Percentiles rank a stretch among this genome's conserved stretches.
Conservation (phyloP, 1,140 invertebrate genomes). For the Procambarus virginalis region DNA sequence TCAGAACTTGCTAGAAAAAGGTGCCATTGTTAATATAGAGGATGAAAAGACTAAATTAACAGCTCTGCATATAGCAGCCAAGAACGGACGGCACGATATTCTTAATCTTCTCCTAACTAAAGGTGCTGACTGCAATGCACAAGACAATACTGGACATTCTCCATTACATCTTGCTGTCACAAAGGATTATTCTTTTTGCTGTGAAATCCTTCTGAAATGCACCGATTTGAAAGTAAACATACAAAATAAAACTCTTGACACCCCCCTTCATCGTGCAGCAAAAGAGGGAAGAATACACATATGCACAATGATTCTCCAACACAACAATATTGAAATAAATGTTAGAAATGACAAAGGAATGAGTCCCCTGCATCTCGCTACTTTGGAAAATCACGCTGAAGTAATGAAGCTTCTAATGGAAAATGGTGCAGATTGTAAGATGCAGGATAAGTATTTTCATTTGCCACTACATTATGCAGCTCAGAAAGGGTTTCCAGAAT, state of each 20-base stretch:
- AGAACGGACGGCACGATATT: conserved; percentile 9
- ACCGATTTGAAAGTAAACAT: conserved; percentile 21
- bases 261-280: conserved; percentile 33
- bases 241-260: conserved; percentile 25
- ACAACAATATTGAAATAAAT: neutral
- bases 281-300: conserved; percentile 23
- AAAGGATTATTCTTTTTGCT: conserved; percentile 25
- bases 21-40: neutral
- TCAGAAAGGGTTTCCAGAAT: conserved; percentile 48
- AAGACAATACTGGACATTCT: conserved; percentile 31
- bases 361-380: conserved; percentile 41
- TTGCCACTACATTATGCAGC: conserved; percentile 49
- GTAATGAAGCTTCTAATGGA: conserved; percentile 30
- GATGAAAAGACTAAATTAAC: conserved; percentile 41
- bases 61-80: conserved; percentile 39
- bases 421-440: conserved; percentile 39
- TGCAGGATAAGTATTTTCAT: conserved; percentile 37
- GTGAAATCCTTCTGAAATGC: conserved; percentile 21
- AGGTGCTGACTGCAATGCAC: conserved; percentile 40
- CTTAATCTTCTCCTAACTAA: conserved; percentile 14
- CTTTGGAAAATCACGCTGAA: conserved; percentile 44
- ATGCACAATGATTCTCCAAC: conserved; percentile 17
- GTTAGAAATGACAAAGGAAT: conserved; percentile 44
- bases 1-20: conserved; percentile 8
- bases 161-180: conserved; percentile 36